Conservation (phyloP, 2,888 invertebrate genomes). For the Drosophila prostipennis region DNA sequence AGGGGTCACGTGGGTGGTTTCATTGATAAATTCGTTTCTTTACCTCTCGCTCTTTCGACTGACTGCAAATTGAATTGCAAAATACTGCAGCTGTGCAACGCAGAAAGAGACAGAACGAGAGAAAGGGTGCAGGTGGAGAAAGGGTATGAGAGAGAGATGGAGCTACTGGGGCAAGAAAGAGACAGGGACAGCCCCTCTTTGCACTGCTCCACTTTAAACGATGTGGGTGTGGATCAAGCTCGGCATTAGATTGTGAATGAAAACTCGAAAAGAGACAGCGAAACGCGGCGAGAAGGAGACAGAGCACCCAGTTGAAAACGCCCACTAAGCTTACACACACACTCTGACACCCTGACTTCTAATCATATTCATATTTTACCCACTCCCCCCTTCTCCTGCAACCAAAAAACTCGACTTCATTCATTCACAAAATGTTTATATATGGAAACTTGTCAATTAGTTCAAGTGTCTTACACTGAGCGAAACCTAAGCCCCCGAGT, state of each 20-base stretch:
- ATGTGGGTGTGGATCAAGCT: conserved; percentile 72
- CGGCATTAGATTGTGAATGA: conserved; percentile 74
- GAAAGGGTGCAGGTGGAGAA: conserved; percentile 26
- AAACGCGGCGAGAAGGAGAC: conserved; percentile 19
- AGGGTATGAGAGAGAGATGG: conserved; percentile 13
- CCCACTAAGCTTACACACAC: conserved; percentile 52
- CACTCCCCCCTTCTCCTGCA: background rate
- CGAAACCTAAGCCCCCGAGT: conserved; percentile 59
- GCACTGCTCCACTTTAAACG: conserved; percentile 68
- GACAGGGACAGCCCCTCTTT: conserved; percentile 21
- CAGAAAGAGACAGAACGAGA: conserved; percentile 8
- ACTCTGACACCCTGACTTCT: conserved; percentile 53
- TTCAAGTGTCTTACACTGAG: conserved; percentile 69
- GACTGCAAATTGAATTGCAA: conserved; percentile 81
- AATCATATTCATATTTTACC: conserved; percentile 66
- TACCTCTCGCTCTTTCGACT: conserved; percentile 27
- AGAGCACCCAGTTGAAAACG: conserved; percentile 50
- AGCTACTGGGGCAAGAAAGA: conserved; percentile 1
- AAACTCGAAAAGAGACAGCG: conserved; percentile 34
- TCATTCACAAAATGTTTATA: conserved; percentile 73
- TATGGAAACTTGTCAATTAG: conserved; percentile 77
- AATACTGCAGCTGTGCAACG: conserved; percentile 75
- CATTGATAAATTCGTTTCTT: conserved; percentile 79
- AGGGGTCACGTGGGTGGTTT: conserved; percentile 75
- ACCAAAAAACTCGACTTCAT: conserved; percentile 47